Evolutionary conservation across 2,113 vertebrate species (phyloP).

Genomic region (Lepus timidus): DNA sequence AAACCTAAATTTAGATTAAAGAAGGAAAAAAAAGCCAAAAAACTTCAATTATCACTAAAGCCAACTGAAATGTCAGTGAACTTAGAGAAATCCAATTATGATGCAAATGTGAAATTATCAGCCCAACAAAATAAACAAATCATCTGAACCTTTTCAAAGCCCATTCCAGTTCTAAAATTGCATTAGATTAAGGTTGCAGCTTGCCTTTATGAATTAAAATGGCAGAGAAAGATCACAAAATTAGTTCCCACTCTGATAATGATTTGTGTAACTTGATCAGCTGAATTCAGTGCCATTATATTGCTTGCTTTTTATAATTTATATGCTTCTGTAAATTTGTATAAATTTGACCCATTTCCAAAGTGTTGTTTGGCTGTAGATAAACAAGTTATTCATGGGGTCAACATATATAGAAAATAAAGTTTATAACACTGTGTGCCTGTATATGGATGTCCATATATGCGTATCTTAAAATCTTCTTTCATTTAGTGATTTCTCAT

Average conservation of each 20-base stretch:
- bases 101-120: slow-evolving; percentile 70
- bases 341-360: neutral
- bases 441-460: neutral
- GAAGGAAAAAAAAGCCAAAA: neutral
- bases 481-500: neutral
- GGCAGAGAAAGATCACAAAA: neutral
- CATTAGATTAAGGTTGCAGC: slow-evolving; percentile 19
- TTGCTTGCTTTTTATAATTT: neutral
- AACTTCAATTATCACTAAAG: slow-evolving; percentile 61
- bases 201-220: slow-evolving; percentile 51
- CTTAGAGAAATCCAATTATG: slow-evolving; percentile 71
- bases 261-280: neutral
- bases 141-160: neutral
- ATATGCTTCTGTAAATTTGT: neutral
- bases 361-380: neutral
- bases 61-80: slow-evolving; percentile 73
- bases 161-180: slow-evolving; percentile 25
- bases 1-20: slow-evolving; percentile 66
- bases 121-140: slow-evolving; percentile 65
- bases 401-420: neutral
- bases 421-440: neutral
- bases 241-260: neutral
- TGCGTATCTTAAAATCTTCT: neutral
- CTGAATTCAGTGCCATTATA: neutral
- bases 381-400: neutral